Evolutionary conservation across 2,888 invertebrate genomes (phyloP), one percentile per base, ranked within the genome.

Genomic region (Drosophila kuntzei): DNA sequence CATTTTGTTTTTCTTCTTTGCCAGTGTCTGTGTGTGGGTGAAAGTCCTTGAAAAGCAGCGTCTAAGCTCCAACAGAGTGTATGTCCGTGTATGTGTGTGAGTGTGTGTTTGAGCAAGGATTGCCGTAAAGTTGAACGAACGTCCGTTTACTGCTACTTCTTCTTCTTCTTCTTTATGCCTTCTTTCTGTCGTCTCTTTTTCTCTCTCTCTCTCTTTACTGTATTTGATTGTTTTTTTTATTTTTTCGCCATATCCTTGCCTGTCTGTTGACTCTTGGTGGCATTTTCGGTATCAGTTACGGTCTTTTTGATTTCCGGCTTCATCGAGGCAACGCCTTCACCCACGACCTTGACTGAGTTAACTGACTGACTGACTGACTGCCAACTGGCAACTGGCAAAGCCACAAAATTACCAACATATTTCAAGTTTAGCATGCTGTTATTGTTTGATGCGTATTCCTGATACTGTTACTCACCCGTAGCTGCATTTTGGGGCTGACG

Each of bases 91-190:
- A n/a, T 49, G 29, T 29, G 61, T 41, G 20, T 36, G 49, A 14
- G 25, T 34, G 57, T 44, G 59, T 59, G 16, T 64, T 16, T 41
- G 39, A 22, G 49, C 37, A 47, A 44, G 37, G n/a, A 55, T 66
- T 68, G 64, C 58, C 59, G 50, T 57, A 76, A 83, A 84, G 85
- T 85, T 87, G 79, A 87, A 83, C 74, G 79, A 80, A 80, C 75
- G 79, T 71, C 67, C 75, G 68, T 41, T 37, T 39, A 36, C 41
- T 58, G 43, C 57, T 63, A 9, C 36, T 65, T 29, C 61, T 63
- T 14, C 27, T 65, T 37, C 61, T 61, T 18, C 27, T 46, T 18
- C 60, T 44, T 46, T 61, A 46, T 55, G 61, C 61, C 25, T 55
- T 57, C 51, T 51, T 55, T 43, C 50, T 59, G 49, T 74, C 27